Evolutionary conservation across 1,140 invertebrate species (phyloP).

Genomic region (Brachionus rubens): DNA sequence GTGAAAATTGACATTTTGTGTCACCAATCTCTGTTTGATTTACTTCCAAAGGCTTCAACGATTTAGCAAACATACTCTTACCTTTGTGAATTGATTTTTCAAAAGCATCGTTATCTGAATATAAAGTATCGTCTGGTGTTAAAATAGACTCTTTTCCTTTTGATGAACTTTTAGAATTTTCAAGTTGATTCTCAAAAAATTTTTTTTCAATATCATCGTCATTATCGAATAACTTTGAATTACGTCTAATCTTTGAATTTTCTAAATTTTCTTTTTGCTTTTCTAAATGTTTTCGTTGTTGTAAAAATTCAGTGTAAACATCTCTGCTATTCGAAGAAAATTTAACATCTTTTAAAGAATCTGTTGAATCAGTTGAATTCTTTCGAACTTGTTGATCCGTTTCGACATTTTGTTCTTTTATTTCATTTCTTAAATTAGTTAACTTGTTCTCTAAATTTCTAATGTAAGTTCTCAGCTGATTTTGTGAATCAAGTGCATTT

Average conservation of each 20-base stretch:
- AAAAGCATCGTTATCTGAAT: slow-evolving; percentile 5
- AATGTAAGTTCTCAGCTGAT: slow-evolving; percentile 29
- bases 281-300: neutral
- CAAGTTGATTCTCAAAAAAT: slow-evolving; percentile 17
- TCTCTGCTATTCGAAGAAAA: neutral
- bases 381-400: neutral
- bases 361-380: neutral
- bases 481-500: slow-evolving; percentile 24
- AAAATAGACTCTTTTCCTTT: neutral
- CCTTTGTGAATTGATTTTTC: slow-evolving; percentile 28
- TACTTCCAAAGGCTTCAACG: neutral
- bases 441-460: slow-evolving; percentile 17
- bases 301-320: slow-evolving; percentile 28
- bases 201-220: slow-evolving; percentile 28
- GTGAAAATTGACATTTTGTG: slow-evolving; percentile 20
- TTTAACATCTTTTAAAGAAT: slow-evolving; percentile 5
- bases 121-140: neutral
- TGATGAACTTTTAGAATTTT: neutral
- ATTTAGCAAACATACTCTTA: neutral
- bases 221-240: neutral
- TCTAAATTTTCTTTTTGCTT: slow-evolving; percentile 15
- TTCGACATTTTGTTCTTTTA: neutral
- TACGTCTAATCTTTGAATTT: slow-evolving; percentile 7
- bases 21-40: neutral
- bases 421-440: slow-evolving; percentile 24